Percentiles rank a stretch among this genome's conserved stretches.
phyloP scores from a whole-genome alignment of 2,797 vertebrate species.

The Rhinophrynus dorsalis region DNA sequence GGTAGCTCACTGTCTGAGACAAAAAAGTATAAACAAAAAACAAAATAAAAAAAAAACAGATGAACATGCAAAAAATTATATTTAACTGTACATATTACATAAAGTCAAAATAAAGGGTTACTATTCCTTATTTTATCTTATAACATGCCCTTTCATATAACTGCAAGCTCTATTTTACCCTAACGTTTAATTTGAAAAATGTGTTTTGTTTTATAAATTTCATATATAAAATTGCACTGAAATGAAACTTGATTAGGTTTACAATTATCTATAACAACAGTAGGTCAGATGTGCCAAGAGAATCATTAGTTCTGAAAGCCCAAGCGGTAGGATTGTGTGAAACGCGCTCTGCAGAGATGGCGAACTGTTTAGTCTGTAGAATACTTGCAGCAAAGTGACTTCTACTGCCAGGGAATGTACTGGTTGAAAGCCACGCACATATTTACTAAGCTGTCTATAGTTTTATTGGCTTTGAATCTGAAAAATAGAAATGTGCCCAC shows the following conservation, averaged over 20 bases:
- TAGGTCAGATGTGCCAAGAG: constrained; percentile 41
- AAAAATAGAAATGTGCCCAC: constrained; percentile 32
- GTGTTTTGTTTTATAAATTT: constrained; percentile 8
- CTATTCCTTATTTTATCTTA: no score
- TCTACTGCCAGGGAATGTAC: constrained; percentile 32
- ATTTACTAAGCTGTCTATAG: constrained; percentile 44
- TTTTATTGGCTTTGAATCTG: constrained; percentile 35
- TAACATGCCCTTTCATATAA: no score
- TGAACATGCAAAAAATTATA: no score
- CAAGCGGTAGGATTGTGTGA: constrained; percentile 12
- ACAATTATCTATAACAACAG: constrained; percentile 37
- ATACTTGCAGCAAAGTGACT: constrained; percentile 19
- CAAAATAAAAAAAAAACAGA: no score
- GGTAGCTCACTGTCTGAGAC: no score
- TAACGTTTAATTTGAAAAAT: no score
- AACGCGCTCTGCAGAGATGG: constrained; percentile 24
- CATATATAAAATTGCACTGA: constrained; percentile 17
- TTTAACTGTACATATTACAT: no score
- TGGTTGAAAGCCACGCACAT: constrained; percentile 35
- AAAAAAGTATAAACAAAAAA: no score
- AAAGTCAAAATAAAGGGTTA: no score
- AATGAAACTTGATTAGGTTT: constrained; percentile 32
- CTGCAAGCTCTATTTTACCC: no score
- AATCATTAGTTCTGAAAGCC: constrained; percentile 33
- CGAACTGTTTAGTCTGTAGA: constrained; percentile 25